Conservation (phyloP, 2,113 vertebrate species). For the Butastur rufipennis region DNA sequence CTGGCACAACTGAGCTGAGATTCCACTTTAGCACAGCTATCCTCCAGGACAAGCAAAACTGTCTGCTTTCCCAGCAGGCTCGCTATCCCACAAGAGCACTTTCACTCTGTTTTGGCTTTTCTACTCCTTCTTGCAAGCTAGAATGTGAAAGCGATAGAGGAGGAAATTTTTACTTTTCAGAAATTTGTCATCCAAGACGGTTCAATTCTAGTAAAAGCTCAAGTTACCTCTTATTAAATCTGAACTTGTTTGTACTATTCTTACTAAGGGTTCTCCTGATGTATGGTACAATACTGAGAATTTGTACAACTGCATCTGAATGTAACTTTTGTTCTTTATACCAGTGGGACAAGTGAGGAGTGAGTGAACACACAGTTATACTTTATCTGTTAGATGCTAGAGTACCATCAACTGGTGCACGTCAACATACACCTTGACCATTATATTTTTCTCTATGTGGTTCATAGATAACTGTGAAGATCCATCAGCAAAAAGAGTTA, state of each 20-base stretch:
- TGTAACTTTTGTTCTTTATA: not conserved
- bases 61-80: not conserved
- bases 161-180: not conserved
- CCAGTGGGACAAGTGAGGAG: not conserved
- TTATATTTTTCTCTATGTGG: constrained; percentile 18
- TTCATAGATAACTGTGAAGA: constrained; percentile 41
- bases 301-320: not conserved
- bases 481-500: not conserved
- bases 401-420: not conserved
- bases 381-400: not conserved
- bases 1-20: constrained; percentile 34
- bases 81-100: not conserved
- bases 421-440: not conserved
- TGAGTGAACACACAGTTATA: not conserved
- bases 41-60: not conserved
- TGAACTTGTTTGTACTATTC: not conserved
- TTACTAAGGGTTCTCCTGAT: not conserved
- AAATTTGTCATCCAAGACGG: not conserved
- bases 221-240: not conserved
- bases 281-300: not conserved
- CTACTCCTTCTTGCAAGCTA: not conserved
- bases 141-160: not conserved
- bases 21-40: constrained; percentile 21
- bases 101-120: not conserved
- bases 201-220: not conserved